Base-by-base conservation (phyloP, 37 sponge, comb jelly and placozoan species). In the Beroe ovata region DNA sequence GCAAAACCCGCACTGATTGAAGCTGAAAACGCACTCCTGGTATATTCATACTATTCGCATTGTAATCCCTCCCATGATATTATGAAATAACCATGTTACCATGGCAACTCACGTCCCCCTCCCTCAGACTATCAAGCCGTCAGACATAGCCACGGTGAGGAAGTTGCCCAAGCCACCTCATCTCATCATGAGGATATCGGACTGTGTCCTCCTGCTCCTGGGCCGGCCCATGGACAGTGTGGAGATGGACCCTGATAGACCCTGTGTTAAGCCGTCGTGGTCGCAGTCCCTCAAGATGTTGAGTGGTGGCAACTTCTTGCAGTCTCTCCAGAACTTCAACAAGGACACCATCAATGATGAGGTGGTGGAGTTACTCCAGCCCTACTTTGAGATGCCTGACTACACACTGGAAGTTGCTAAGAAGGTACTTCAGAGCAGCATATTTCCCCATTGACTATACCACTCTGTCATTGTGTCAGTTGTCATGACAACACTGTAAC, bases 291-390 rank as follows among this genome's bases (percentile, higher is more conserved):
- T 88, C 25, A 90, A 60, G 64, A 64, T 90, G 94, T 94, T 99
- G 99, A 92, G 94, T 89, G 92, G 92, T 38, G 71, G 93, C 22
- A 94, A 93, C 1, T 99, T 99, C 90, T 92, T 99, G 0, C 81
- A 90, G 41, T 69, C 90, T 25, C 92, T 99, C 0, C 96, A 93
- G 90, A 92, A 91, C 91, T 99, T 96, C 72, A 89, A 92, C 64
- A 99, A 99, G 90, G 99, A 99, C 91, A 91, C 90, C 60, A 99
- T 99, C 60, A 99, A 96, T 59, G 99, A 95, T 34, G 99, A 99
- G 89, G 96, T 92, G 39, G 99, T 99, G 18, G 96, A 99, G 90
- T 88, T 99, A 84, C 71, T 99, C 91, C 88, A 91, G 41, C 99
- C 99, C 26, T 99, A 99, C 92, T 93, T 99, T 89, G 91, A 66